These are phyloP conservation scores for Neosilurus mollespiculum DNA, from an alignment of 2,797 vertebrate species.

Conservation along the genomic window DNA sequence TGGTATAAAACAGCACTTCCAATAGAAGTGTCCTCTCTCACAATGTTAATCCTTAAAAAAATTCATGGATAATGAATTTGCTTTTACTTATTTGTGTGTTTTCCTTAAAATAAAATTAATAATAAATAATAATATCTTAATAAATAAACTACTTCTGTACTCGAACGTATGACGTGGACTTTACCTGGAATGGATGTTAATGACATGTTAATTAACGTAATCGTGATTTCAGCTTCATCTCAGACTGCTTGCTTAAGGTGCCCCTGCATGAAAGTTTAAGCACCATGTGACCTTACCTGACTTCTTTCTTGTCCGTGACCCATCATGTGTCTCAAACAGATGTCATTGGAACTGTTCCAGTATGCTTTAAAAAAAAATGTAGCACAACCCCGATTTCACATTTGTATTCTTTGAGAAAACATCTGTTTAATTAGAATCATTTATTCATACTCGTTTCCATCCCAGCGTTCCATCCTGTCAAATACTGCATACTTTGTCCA, in stretches of 20 bases:
- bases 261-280: neutral
- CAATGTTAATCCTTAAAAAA: too few species aligned
- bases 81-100: too few species aligned
- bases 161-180: neutral
- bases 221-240: neutral
- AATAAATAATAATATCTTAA: too few species aligned
- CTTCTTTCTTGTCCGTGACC: neutral
- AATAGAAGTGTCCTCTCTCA: too few species aligned
- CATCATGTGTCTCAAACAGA: neutral
- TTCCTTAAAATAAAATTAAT: too few species aligned
- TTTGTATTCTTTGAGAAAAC: neutral
- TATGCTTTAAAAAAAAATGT: neutral
- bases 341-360: neutral
- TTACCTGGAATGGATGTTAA: neutral
- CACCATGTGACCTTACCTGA: neutral
- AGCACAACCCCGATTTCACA: neutral
- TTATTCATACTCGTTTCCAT: neutral
- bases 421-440: neutral
- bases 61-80: too few species aligned
- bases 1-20: too few species aligned
- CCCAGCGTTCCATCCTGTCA: neutral
- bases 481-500: neutral
- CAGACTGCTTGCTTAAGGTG: neutral
- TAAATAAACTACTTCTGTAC: too few species aligned
- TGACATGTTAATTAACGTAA: neutral